Evolutionary conservation across 1,140 invertebrate genomes (phyloP).

Genomic region (Drosophila lini): DNA sequence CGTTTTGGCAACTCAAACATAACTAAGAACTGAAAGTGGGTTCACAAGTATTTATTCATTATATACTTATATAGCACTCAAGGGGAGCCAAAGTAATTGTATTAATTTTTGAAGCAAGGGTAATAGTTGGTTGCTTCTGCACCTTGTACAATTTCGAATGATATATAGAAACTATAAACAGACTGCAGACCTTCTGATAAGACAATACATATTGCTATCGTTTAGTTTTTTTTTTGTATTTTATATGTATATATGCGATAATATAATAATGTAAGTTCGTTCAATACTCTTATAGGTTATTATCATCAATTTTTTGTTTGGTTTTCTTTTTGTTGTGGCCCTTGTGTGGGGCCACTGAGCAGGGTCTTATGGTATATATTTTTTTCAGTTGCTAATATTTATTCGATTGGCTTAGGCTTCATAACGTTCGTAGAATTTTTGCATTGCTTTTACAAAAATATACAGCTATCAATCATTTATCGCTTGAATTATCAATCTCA

Average conservation of each 20-base stretch:
- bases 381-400: slow-evolving; percentile 35
- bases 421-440: slow-evolving; percentile 57
- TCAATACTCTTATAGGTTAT: slow-evolving; percentile 50
- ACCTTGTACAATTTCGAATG: slow-evolving; percentile 14
- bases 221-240: slow-evolving; percentile 29
- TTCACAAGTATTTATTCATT: slow-evolving; percentile 18
- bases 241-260: slow-evolving; percentile 53
- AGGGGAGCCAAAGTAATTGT: slow-evolving; percentile 12
- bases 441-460: slow-evolving; percentile 55
- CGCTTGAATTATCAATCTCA: slow-evolving; percentile 15
- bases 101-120: slow-evolving; percentile 6
- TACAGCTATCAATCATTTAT: slow-evolving; percentile 45
- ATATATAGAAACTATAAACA: slow-evolving; percentile 35
- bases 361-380: slow-evolving; percentile 43
- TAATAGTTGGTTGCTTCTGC: slow-evolving; percentile 18
- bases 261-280: slow-evolving; percentile 50
- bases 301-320: slow-evolving; percentile 36
- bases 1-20: slow-evolving; percentile 32
- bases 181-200: slow-evolving; percentile 20
- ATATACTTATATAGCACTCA: slow-evolving; percentile 32
- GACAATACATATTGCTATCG: slow-evolving; percentile 54
- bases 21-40: slow-evolving; percentile 9
- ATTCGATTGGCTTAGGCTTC: slow-evolving; percentile 50
- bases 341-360: slow-evolving; percentile 36
- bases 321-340: slow-evolving; percentile 23